Percentiles rank a stretch among this genome's conserved stretches.
phyloP scores from a whole-genome alignment of 2,888 invertebrate genomes.

The Sinodicranocentrus sp. region DNA sequence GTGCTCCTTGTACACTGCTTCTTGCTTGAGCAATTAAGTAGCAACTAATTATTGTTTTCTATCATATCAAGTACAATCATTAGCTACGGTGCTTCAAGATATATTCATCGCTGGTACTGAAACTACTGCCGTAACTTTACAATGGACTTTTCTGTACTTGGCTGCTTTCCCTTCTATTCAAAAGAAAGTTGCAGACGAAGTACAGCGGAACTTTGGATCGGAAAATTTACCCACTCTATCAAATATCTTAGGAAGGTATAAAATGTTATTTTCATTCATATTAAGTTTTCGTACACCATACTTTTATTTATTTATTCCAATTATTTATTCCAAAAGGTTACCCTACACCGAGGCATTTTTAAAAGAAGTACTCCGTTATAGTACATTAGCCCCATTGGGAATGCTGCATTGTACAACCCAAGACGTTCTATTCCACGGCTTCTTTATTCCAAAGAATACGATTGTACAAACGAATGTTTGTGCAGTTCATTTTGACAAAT shows the following conservation, averaged over 20 bases:
- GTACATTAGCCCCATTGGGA: constrained; percentile 70
- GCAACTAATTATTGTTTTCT: no score
- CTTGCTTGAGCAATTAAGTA: no score
- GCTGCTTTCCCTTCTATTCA: constrained; percentile 64
- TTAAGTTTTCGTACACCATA: no score
- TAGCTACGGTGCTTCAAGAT: constrained; percentile 67
- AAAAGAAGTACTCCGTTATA: constrained; percentile 66
- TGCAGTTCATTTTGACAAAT: constrained; percentile 63
- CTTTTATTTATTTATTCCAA: no score
- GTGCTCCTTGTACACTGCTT: no score
- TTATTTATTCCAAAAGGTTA: no score
- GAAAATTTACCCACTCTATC: no score
- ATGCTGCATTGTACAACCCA: constrained; percentile 66
- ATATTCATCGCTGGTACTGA: constrained; percentile 71
- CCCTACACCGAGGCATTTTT: constrained; percentile 69
- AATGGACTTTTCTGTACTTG: constrained; percentile 70
- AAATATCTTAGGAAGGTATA: no score
- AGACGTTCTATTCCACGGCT: constrained; percentile 48
- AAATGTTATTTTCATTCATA: no score
- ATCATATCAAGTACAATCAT: constrained; percentile 65
- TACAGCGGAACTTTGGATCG: constrained; percentile 4
- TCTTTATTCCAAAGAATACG: constrained; percentile 67
- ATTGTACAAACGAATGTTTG: constrained; percentile 65
- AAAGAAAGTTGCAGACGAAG: constrained; percentile 67
- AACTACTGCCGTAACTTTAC: constrained; percentile 67